These are phyloP conservation scores for Bombus sibiricus DNA, from an alignment of 1,140 invertebrate genomes.

Conservation along the genomic window DNA sequence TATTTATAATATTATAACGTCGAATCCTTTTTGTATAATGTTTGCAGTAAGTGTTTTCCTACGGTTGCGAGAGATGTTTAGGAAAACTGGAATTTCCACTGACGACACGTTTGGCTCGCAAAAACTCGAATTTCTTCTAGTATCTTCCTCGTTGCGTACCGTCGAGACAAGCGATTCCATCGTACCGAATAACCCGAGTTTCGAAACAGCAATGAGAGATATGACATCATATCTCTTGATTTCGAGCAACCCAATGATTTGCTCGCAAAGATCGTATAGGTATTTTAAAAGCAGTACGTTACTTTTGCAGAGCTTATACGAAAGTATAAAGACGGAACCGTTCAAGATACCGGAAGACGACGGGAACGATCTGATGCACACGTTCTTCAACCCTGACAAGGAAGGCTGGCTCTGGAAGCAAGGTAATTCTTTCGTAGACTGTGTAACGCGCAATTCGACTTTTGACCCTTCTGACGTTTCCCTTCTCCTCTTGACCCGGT, in stretches of 20 bases:
- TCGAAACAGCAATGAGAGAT: neutral
- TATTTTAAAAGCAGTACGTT: neutral
- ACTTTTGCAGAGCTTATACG: slow-evolving; percentile 92
- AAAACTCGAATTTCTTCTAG: neutral
- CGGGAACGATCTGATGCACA: slow-evolving; percentile 99
- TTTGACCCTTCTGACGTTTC: slow-evolving; percentile 3
- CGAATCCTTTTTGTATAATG: too few relatives aligned
- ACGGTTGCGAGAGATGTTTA: neutral
- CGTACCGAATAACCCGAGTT: neutral
- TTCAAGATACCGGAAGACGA: slow-evolving; percentile 99
- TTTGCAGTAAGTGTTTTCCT: neutral
- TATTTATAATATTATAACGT: too few relatives aligned
- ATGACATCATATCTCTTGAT: neutral
- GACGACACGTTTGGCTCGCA: too few relatives aligned
- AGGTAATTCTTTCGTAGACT: slow-evolving; percentile 83
- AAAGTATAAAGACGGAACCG: slow-evolving; percentile 99
- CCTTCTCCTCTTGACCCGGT: slow-evolving; percentile 21
- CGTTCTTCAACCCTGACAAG: slow-evolving; percentile 99
- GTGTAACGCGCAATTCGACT: neutral
- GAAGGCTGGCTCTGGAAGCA: slow-evolving; percentile 99
- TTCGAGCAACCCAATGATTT: neutral
- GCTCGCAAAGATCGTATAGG: neutral
- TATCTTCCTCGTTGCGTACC: neutral
- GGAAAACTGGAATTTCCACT: neutral
- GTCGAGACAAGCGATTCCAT: neutral